Base-by-base conservation (phyloP, 2,113 vertebrate species). In the Loxodonta africana region DNA sequence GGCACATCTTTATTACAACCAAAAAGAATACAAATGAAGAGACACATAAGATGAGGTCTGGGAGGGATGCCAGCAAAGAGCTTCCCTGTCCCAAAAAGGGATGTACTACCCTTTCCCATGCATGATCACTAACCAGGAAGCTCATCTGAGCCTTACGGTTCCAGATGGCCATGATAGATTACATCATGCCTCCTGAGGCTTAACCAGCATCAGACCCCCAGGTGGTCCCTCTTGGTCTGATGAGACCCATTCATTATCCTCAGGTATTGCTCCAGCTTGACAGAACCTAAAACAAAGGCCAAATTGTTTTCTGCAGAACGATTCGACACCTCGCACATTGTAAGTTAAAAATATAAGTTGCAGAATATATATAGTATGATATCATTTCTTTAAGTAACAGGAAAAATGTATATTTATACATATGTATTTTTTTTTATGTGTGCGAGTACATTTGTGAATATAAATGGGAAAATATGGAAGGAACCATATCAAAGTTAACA, bases 321-420 rank as follows among this genome's bases (percentile, higher is more conserved):
- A 74, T 74, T 74, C 8, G 7, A 74, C 37, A 41, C 37, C 37
- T 74, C 2, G 28, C 37, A 23, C 28, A 74, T 74, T 82, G 0
- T 60, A 87, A 87, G 20, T 95, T 83, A 82, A 97, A 94, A 95
- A 82, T 48, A 1, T 93, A 84, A 90, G 20, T 85, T 95, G 60
- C 9, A 86, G 44, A 83, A 89, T 30, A 57, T 37, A 93, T 26
- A 57, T 25, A 88, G 25, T n/a, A 53, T n/a, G 20, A 46, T 81
- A 44, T 4, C 18, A 80, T 82, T 95, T 88, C 21, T 94, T 95
- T 93, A 85, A 96, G 69, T 65, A 96, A 60, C 17, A 90, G 33
- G 37, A 44, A 77, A 63, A 60, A 37, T 21, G 20, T 33, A 65
- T 17, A 65, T 23, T 26, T 2, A 83, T 41, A 37, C 37, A 37